Base-by-base conservation (phyloP, 2,888 invertebrate genomes). In the Operophtera brumata region DNA sequence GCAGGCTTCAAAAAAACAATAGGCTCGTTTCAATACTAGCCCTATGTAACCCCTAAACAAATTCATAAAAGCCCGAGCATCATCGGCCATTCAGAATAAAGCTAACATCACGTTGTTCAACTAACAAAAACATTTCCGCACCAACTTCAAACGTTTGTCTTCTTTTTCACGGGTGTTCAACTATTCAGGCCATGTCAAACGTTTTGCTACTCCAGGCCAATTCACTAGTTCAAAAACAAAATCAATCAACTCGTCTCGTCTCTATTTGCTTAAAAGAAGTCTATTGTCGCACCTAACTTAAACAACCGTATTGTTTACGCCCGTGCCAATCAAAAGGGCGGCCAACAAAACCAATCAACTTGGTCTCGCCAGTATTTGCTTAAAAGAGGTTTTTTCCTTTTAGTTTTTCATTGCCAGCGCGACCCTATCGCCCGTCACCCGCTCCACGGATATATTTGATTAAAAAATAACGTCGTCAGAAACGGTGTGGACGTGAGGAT, bases 381-480 rank as follows among this genome's bases (percentile, higher is more conserved):
- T 87, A 89, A 89, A 89, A 86, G 46, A 55, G 53, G 73, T 75
- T 80, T 88, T 86, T 87, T 86, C 82, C 80, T 88, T 89, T 89
- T 89, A 81, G 82, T 84, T 88, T 86, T 78, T 56, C 82, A 83
- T 79, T 85, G 83, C 78, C 84, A 77, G 76, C 82, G 77, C 85
- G 83, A 86, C 89, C 90, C 89, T 87, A 87, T 86, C 86, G 85
- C 79, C 80, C 86, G 86, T 90, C 89, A 87, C 84, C 84, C 86
- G 87, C 74, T 82, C 84, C 82, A 80, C 77, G 90, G 90, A 90
- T 90, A 90, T 90, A 90, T 91, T 91, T 90, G 90, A 90, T 91
- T 90, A 91, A 91, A 91, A 91, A 91, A 90, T 90, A 91, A 91
- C 89, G 90, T 90, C 90, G 89, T 88, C 90, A 89, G 90, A 88